These are phyloP conservation scores for Drosophila elegans DNA, from an alignment of 1,140 invertebrate species.

Conservation along the genomic window DNA sequence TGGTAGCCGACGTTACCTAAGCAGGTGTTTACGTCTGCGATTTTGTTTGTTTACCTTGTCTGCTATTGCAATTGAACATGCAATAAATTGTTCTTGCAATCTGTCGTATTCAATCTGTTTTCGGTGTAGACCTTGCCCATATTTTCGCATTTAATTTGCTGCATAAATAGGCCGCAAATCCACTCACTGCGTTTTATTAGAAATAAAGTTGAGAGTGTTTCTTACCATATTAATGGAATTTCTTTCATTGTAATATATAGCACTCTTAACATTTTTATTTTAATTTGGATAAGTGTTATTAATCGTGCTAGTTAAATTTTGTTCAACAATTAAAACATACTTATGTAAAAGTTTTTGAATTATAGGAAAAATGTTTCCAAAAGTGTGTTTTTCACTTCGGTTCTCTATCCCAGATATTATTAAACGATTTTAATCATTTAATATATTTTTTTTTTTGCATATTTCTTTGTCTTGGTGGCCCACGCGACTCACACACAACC, in stretches of 20 bases:
- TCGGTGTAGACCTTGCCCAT: slow-evolving; percentile 18
- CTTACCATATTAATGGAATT: background rate
- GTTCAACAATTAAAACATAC: too few relatives aligned
- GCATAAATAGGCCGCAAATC: background rate
- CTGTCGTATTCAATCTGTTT: slow-evolving; percentile 20
- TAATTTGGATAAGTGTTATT: too few relatives aligned
- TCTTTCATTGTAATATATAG: background rate
- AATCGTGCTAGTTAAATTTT: too few relatives aligned
- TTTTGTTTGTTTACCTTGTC: slow-evolving; percentile 46
- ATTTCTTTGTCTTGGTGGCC: slow-evolving; percentile 23
- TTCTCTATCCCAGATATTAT: background rate
- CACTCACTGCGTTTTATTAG: slow-evolving; percentile 12
- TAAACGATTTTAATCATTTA: background rate
- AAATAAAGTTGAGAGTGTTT: background rate
- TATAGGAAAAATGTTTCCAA: background rate
- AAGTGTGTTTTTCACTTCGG: slow-evolving; percentile 1
- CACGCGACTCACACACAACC: slow-evolving; percentile 34
- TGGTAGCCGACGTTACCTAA: slow-evolving; percentile 44
- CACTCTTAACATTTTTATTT: too few relatives aligned
- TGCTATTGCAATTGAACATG: slow-evolving; percentile 25
- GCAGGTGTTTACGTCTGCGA: slow-evolving; percentile 49
- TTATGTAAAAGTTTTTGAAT: too few relatives aligned
- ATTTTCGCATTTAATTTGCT: slow-evolving; percentile 26
- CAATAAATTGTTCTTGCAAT: slow-evolving; percentile 40
- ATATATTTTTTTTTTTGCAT: slow-evolving; percentile 2